Conservation (phyloP, 2,888 invertebrate species). For the Synergus umbraculus region DNA sequence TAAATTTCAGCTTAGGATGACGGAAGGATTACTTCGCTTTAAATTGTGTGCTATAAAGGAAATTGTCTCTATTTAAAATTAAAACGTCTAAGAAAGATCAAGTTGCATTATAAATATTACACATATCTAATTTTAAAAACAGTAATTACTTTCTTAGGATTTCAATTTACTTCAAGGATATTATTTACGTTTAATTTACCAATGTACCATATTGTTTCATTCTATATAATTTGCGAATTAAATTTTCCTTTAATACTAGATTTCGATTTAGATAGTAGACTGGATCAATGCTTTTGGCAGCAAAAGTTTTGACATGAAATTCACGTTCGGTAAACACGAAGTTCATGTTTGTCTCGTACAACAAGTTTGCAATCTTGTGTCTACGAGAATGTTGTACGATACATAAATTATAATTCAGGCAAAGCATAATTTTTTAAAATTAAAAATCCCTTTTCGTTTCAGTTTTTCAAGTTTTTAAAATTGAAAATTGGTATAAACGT, state of each 20-base stretch:
- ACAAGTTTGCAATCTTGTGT: constrained; percentile 12
- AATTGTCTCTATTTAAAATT: not conserved
- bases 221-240: not conserved
- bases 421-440: not conserved
- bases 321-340: constrained; percentile 24
- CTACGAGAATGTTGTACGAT: not conserved
- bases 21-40: not conserved
- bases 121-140: not conserved
- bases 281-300: not conserved
- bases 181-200: not conserved
- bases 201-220: not conserved
- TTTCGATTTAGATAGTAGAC: constrained; percentile 11
- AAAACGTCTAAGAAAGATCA: not conserved
- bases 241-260: not conserved
- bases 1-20: not conserved
- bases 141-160: not conserved
- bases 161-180: not conserved
- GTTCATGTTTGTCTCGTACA: constrained; percentile 7
- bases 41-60: not conserved
- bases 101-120: not conserved
- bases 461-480: not conserved
- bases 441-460: not conserved
- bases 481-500: not conserved
- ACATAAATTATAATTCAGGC: not conserved
- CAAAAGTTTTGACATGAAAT: constrained; percentile 31